Evolutionary conservation across 2,797 vertebrate genomes (phyloP).

Genomic region (Florisuga fusca): DNA sequence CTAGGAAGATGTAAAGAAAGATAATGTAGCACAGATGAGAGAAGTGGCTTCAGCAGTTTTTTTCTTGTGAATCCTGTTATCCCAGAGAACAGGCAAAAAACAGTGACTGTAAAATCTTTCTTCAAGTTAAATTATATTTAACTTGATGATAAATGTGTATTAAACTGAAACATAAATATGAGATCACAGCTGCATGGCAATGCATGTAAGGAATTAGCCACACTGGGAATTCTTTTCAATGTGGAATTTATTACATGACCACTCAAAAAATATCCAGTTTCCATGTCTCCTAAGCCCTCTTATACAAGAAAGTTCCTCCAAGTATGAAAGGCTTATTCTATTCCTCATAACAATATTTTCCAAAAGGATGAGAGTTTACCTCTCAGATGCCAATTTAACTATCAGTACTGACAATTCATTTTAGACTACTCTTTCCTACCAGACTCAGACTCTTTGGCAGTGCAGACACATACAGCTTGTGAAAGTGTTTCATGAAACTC

Average conservation of each 20-base stretch:
- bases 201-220: not conserved
- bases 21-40: not conserved
- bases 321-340: not conserved
- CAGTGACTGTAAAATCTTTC: not conserved
- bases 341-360: not conserved
- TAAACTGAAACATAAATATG: not conserved
- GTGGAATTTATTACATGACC: not conserved
- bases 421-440: not conserved
- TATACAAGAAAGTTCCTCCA: not conserved
- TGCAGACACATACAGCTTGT: not conserved
- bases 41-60: not conserved
- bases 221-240: not conserved
- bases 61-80: not conserved
- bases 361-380: not conserved
- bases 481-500: rapidly evolving
- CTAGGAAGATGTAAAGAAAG: not conserved
- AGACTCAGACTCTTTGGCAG: rapidly evolving
- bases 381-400: not conserved
- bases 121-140: not conserved
- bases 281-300: not conserved
- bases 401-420: not conserved
- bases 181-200: not conserved
- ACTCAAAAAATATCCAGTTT: not conserved
- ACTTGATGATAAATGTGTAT: not conserved
- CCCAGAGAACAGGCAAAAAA: not conserved